A percentile compares a stretch with the other conserved stretches of the same genome.
Conservation (phyloP, 2,113 vertebrate species). For the Myiozetetes cayanensis region DNA sequence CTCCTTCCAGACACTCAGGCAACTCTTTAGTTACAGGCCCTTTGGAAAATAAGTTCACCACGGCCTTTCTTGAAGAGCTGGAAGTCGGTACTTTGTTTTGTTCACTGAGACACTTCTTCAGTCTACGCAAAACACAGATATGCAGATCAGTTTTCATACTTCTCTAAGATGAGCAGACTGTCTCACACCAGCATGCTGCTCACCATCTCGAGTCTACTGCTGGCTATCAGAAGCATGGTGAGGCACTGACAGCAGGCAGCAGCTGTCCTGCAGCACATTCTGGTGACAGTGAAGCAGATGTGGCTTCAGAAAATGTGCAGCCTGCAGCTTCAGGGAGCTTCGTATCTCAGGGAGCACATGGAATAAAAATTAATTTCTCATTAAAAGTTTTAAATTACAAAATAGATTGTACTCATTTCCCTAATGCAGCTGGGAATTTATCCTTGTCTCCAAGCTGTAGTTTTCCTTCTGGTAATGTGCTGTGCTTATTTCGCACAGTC, state of each 20-base stretch:
- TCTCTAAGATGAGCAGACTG: not conserved
- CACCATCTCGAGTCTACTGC: not conserved
- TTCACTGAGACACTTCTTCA: not conserved
- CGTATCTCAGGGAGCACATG: not conserved
- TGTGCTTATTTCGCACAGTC: not conserved
- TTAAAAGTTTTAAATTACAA: not conserved
- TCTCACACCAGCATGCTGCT: conserved; percentile 14
- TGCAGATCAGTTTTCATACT: not conserved
- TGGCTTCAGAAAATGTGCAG: not conserved
- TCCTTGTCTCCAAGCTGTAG: not conserved
- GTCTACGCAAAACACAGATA: not conserved
- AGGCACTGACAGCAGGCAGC: not conserved
- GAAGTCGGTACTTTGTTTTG: not conserved
- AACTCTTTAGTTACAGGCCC: not conserved
- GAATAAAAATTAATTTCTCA: not conserved
- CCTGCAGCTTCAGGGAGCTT: not conserved
- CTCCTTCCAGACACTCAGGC: rapidly evolving
- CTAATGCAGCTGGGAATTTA: not conserved
- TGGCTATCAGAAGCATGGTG: not conserved
- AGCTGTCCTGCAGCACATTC: not conserved
- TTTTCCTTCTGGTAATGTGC: not conserved
- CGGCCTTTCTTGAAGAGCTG: not conserved
- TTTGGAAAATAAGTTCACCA: not conserved
- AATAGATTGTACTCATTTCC: not conserved
- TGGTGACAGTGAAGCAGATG: not conserved